Conservation (phyloP, 2,888 invertebrate genomes). For the Cerceris ruficornis region DNA sequence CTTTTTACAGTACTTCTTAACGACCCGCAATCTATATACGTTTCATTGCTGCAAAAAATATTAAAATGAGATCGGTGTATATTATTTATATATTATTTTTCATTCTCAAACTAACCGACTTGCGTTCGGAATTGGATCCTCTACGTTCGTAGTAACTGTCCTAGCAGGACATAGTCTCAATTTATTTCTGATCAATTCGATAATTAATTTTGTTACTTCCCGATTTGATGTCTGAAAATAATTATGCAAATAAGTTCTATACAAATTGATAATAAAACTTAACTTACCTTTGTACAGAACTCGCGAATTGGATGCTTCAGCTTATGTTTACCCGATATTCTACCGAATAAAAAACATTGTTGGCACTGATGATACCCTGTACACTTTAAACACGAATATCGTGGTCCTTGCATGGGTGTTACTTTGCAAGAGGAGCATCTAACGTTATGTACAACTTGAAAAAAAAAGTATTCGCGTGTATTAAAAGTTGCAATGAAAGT, state of each 20-base stretch:
- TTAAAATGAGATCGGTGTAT: constrained; percentile 12
- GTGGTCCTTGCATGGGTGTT: constrained; percentile 84
- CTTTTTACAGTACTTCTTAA: constrained; percentile 74
- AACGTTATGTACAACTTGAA: constrained; percentile 83
- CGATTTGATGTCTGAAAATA: constrained; percentile 75
- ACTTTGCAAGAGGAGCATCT: constrained; percentile 86
- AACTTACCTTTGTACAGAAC: constrained; percentile 83
- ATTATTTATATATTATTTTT: background rate
- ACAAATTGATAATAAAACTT: constrained; percentile 12
- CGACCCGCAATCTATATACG: constrained; percentile 72
- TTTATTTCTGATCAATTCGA: constrained; percentile 79
- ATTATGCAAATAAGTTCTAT: constrained; percentile 8
- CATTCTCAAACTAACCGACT: constrained; percentile 39
- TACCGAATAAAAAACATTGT: constrained; percentile 86
- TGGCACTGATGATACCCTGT: constrained; percentile 87
- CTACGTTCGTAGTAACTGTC: constrained; percentile 65
- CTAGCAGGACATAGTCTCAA: constrained; percentile 77
- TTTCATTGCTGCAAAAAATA: constrained; percentile 65
- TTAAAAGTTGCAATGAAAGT: constrained; percentile 4
- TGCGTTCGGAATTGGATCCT: constrained; percentile 65
- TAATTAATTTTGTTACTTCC: constrained; percentile 77
- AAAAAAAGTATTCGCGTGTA: constrained; percentile 6
- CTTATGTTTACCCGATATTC: constrained; percentile 85
- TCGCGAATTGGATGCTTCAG: constrained; percentile 86
- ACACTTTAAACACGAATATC: constrained; percentile 87